Evolutionary conservation across 2,888 invertebrate genomes (phyloP), one percentile per base, ranked within the genome.

Genomic region (Ormyrus pomaceus): DNA sequence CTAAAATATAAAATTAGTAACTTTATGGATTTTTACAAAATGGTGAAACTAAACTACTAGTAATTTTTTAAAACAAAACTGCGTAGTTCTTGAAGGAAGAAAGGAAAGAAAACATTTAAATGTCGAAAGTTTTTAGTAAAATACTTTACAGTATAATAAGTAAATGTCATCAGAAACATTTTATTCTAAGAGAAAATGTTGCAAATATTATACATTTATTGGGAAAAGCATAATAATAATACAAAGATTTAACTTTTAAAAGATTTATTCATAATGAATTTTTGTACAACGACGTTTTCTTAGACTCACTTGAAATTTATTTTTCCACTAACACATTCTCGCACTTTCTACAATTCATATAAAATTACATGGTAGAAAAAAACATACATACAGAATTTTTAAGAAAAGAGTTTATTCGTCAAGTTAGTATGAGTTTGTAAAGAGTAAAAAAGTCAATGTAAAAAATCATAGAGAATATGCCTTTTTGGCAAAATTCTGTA

Each of bases 201-300:
- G 34, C 0, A 34, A 34, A 34, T 34, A 34, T 34, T 34, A 34
- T 34, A 34, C 4, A 34, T 34, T 34, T 34, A 4, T 34, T 4
- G 34, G 4, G 19, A 55, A 10, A 34, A 48, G 19, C 6, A 11
- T 61, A 11, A 9, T 61, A 68, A 61, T 53, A 55, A 58, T 65
- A 58, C 19, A 45, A 5, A 64, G 50, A 45, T 10, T 82, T 82
- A 86, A 86, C 83, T 84, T 85, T 85, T 84, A 84, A 85, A 86
- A 85, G 84, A 86, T 86, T 86, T 84, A 85, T 85, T 86, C 79
- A 82, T 83, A 84, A 84, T 84, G 83, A 79, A 85, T 84, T 84
- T 86, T 86, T 86, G 85, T 86, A 86, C 86, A 86, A 86, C 84
- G 85, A 86, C 82, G 83, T 83, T 82, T 82, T 81, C 73, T 83